Conservation (phyloP, 2,797 vertebrate genomes). For the Chiloscyllium punctatum region DNA sequence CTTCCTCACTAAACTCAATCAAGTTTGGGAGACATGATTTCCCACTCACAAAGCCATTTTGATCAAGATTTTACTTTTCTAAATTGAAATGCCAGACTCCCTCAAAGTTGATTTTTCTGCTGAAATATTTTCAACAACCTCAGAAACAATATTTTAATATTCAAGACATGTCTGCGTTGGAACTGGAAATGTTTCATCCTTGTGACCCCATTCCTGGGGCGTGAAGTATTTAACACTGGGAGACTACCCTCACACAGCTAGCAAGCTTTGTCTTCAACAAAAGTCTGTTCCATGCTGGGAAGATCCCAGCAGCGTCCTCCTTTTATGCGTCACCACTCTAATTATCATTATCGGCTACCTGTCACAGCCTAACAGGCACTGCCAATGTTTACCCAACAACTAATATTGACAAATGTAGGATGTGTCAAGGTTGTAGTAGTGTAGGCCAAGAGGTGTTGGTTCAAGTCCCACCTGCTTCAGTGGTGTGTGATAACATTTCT, state of each 20-base stretch:
- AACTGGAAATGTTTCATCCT: neutral
- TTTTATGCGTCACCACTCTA: neutral
- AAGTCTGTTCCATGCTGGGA: too few relatives aligned
- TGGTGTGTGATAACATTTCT: too few relatives aligned
- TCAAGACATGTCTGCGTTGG: neutral
- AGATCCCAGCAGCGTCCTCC: neutral
- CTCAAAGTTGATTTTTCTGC: neutral
- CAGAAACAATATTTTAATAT: neutral
- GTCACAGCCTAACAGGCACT: neutral
- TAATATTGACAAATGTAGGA: neutral
- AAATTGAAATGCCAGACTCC: neutral
- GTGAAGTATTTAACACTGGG: too few relatives aligned
- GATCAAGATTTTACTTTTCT: neutral
- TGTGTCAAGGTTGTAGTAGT: neutral
- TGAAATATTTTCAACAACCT: neutral
- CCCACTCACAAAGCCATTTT: too few relatives aligned
- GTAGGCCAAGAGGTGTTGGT: too few relatives aligned
- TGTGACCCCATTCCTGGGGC: too few relatives aligned
- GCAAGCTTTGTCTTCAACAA: too few relatives aligned
- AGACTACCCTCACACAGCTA: too few relatives aligned
- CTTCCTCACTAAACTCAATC: too few relatives aligned
- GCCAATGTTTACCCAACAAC: neutral
- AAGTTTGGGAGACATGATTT: too few relatives aligned
- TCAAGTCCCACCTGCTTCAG: too few relatives aligned
- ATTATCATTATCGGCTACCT: neutral